Base-by-base conservation (phyloP, 1,140 invertebrate species). In the Stratiolaelaps scimitus region DNA sequence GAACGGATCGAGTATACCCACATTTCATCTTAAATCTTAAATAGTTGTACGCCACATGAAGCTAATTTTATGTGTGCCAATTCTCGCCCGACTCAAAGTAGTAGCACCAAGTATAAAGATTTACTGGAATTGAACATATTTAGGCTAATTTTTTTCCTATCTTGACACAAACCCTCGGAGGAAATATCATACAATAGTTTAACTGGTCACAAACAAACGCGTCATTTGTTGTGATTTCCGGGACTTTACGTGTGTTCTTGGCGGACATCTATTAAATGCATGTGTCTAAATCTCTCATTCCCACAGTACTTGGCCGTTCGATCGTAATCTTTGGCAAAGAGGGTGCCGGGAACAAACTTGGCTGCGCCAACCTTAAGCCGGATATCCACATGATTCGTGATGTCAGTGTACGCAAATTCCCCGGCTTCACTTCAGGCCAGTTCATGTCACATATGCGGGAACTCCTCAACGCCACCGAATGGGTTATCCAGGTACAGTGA, bases 321-420 rank as follows among this genome's bases (percentile, higher is more conserved):
- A 83, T 94, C 69, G 84, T 94, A 0, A 84, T 95, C 64, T 83
- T 91, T 72, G 84, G 83, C 7, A 82, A 85, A 40, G 83, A 90
- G 70, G 79, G 81, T 64, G 82, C 82, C 7, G 73, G 75, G 1
- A 83, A 87, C 53, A 79, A 84, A 70, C 85, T 88, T 72, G 89
- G 89, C 13, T 94, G 91, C 75, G 88, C 89, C 48, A 93, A 93
- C 74, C 90, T 94, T 67, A 83, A 87, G 71, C 86, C 87, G 0
- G 89, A 93, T 74, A 84, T 88, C 74, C 87, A 92, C 75, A 88
- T 92, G 60, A 84, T 92, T 45, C 92, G 90, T 75, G 91, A 88
- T 75, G 84, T 86, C 0, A 91, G 90, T 72, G 83, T 94, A 20
- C 83, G 85, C 72, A 88, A 86, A 75, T 84, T 87, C 48, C 88